Evolutionary conservation across 2,113 vertebrate genomes (phyloP).

Genomic region (Oreotrochilus melanogaster): DNA sequence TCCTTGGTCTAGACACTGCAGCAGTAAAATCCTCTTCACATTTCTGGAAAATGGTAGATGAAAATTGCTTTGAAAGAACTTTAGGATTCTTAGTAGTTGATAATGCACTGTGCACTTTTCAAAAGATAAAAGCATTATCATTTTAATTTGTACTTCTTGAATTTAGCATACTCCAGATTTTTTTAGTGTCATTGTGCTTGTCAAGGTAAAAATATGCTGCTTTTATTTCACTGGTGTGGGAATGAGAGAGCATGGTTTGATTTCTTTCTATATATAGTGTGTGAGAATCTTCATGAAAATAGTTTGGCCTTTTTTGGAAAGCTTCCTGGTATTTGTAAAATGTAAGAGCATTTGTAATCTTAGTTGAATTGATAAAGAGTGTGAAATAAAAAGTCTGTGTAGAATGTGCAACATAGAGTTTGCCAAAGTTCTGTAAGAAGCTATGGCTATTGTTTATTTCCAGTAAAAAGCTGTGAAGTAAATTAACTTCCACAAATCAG

Average conservation of each 20-base stretch:
- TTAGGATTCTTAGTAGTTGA: neutral
- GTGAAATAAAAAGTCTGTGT: neutral
- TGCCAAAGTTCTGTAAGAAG: neutral
- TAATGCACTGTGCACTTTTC: neutral
- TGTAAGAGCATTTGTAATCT: neutral
- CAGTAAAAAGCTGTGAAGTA: neutral
- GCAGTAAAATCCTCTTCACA: neutral
- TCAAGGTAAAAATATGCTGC: neutral
- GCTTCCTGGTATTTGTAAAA: neutral
- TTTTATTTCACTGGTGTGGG: neutral
- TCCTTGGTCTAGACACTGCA: neutral
- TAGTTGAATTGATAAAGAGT: neutral
- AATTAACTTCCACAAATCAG: neutral
- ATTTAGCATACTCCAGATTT: neutral
- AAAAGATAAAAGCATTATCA: neutral
- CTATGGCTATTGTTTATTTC: neutral
- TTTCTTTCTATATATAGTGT: neutral
- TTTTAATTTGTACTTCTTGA: neutral
- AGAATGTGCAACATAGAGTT: neutral
- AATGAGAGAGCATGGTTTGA: neutral
- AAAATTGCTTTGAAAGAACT: neutral
- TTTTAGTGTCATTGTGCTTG: neutral
- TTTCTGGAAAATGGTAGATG: neutral
- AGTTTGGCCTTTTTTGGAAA: neutral
- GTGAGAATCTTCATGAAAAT: neutral